A percentile compares a stretch with the other conserved stretches of the same genome.
phyloP scores from a whole-genome alignment of 2,888 invertebrate genomes.

The Calliphora vomitoria region DNA sequence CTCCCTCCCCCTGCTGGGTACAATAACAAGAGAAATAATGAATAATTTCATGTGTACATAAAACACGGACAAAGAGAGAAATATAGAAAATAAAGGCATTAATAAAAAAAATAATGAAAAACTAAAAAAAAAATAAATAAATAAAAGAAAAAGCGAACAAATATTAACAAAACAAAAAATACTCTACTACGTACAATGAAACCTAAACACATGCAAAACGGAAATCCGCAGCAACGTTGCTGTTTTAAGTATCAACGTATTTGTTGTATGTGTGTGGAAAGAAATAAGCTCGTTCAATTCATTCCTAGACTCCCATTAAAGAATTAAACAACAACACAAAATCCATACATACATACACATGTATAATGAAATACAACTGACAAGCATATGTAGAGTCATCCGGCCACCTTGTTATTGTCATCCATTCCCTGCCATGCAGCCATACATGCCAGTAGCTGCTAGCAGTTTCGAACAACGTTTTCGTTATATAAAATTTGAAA shows the following conservation, averaged over 20 bases:
- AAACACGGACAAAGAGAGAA: constrained; percentile 17
- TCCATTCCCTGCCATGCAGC: constrained; percentile 9
- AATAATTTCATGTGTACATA: constrained; percentile 18
- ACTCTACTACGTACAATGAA: constrained; percentile 48
- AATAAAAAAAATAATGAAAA: constrained; percentile 2
- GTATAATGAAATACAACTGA: constrained; percentile 1
- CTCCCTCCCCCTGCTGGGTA: not conserved
- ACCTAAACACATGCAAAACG: constrained; percentile 68
- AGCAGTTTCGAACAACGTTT: not conserved
- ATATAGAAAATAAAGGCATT: constrained; percentile 27
- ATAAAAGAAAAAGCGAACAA: constrained; percentile 23
- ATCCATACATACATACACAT: not conserved
- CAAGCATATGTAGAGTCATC: constrained; percentile 34
- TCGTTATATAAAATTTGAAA: constrained; percentile 29
- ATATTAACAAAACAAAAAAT: constrained; percentile 30
- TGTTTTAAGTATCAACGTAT: constrained; percentile 35
- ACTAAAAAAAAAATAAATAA: constrained; percentile 12
- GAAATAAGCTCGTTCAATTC: constrained; percentile 11
- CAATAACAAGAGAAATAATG: constrained; percentile 20
- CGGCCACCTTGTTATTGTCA: constrained; percentile 48
- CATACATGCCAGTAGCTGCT: not conserved
- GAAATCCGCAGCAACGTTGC: constrained; percentile 67
- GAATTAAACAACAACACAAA: constrained; percentile 35
- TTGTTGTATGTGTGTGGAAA: not conserved
- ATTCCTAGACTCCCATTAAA: constrained; percentile 56